Conservation (phyloP, 1,140 invertebrate genomes). For the Pseudomyrmex concolor region DNA sequence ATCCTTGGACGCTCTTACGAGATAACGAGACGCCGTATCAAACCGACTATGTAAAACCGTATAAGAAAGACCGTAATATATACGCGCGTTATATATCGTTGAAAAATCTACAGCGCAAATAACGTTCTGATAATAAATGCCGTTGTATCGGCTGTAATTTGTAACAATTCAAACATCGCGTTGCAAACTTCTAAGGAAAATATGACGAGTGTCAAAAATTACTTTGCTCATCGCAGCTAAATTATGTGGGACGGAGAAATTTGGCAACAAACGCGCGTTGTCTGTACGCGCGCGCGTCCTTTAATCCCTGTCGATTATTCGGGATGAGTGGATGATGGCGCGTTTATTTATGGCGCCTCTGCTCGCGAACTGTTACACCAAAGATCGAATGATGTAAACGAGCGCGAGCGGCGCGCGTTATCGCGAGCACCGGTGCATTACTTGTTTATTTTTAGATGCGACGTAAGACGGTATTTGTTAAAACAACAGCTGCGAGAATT, state of each 20-base stretch:
- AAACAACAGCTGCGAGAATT: constrained; percentile 37
- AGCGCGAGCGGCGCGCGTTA: constrained; percentile 21
- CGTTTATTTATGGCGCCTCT: constrained; percentile 45
- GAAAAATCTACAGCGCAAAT: no score
- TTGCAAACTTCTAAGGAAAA: no score
- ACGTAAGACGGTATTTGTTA: constrained; percentile 47
- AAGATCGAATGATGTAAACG: constrained; percentile 44
- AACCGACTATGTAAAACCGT: constrained; percentile 10
- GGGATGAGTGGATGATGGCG: constrained; percentile 40
- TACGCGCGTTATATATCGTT: constrained; percentile 16
- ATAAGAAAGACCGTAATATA: constrained; percentile 4
- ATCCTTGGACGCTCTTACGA: constrained; percentile 16
- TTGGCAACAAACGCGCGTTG: not conserved
- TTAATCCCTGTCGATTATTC: constrained; percentile 53
- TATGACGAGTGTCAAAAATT: no score
- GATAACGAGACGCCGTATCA: constrained; percentile 41
- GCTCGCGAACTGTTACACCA: not conserved
- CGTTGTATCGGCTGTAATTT: no score
- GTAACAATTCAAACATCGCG: no score
- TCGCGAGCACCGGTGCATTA: not conserved
- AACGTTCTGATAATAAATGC: not conserved
- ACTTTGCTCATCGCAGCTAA: not conserved
- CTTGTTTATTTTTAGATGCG: constrained; percentile 39
- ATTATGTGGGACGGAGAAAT: not conserved
- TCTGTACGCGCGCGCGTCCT: constrained; percentile 5